These are phyloP conservation scores for Xenopus petersii DNA, from an alignment of 2,797 vertebrate genomes.

Conservation along the genomic window DNA sequence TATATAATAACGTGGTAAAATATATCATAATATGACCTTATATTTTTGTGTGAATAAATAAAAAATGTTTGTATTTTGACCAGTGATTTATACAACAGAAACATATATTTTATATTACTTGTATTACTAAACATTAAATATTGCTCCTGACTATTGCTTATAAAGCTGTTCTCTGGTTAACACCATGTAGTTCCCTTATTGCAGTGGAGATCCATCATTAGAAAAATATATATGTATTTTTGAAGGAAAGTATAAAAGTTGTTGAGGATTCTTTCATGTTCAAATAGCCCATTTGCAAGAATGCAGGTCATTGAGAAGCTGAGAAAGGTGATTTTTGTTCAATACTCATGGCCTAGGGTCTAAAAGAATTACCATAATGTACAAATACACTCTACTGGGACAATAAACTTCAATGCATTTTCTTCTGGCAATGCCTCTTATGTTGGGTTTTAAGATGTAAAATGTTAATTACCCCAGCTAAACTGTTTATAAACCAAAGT, in stretches of 20 bases:
- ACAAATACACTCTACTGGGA: constrained; percentile 59
- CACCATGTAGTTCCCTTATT: background rate
- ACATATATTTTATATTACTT: too few relatives aligned
- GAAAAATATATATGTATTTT: constrained; percentile 20
- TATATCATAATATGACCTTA: too few relatives aligned
- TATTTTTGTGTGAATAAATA: too few relatives aligned
- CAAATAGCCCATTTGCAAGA: constrained; percentile 60
- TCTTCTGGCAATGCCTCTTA: constrained; percentile 53
- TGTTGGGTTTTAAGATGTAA: constrained; percentile 45
- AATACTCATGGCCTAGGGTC: constrained; percentile 71
- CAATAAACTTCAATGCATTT: constrained; percentile 50
- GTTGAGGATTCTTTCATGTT: constrained; percentile 70
- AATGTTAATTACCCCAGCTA: constrained; percentile 31
- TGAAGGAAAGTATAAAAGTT: constrained; percentile 59
- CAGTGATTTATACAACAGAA: too few relatives aligned
- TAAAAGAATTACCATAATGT: constrained; percentile 70
- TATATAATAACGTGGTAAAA: too few relatives aligned
- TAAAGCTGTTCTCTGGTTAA: too few relatives aligned
- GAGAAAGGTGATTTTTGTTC: constrained; percentile 68
- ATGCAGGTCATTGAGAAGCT: constrained; percentile 67
- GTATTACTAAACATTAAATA: too few relatives aligned
- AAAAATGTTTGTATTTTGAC: too few relatives aligned
- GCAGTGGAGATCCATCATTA: background rate
- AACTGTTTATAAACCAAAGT: constrained; percentile 12
- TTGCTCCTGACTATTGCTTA: too few relatives aligned